Evolutionary conservation across 2,797 vertebrate species (phyloP).

Genomic region (Melopsittacus undulatus): DNA sequence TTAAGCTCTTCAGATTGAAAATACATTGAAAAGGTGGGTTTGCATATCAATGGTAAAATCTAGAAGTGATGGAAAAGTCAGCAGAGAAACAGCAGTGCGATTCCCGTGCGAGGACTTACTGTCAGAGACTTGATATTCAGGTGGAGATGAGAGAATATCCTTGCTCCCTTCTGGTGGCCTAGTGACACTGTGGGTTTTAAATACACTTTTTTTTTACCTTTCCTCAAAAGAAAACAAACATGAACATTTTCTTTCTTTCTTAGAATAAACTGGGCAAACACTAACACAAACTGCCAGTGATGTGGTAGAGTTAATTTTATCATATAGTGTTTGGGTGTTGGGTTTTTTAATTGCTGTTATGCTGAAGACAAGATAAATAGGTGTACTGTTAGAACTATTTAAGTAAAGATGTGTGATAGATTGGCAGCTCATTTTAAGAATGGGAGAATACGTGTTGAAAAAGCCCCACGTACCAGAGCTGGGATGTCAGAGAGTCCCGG

Average conservation of each 20-base stretch:
- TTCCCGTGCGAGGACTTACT: not conserved
- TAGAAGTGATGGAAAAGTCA: not conserved
- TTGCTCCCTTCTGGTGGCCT: not conserved
- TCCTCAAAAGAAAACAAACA: not conserved
- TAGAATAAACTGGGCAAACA: not conserved
- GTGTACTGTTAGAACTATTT: not conserved
- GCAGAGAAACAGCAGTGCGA: not conserved
- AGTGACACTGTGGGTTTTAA: not conserved
- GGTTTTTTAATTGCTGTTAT: not conserved
- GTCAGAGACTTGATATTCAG: not conserved
- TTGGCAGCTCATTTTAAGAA: not conserved
- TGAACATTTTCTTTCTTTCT: not conserved
- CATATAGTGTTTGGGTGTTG: not conserved
- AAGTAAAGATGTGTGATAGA: not conserved
- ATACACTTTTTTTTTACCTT: not conserved
- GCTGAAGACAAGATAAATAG: not conserved
- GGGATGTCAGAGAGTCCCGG: not conserved
- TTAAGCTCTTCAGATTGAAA: not conserved
- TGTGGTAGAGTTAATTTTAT: not conserved
- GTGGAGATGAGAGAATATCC: not conserved
- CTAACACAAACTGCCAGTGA: not conserved
- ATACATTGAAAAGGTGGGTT: not conserved
- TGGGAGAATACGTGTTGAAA: not conserved
- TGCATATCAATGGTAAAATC: not conserved
- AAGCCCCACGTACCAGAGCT: accelerated